These are phyloP conservation scores for Pecten maximus DNA, from an alignment of 2,888 invertebrate genomes.

Conservation along the genomic window DNA sequence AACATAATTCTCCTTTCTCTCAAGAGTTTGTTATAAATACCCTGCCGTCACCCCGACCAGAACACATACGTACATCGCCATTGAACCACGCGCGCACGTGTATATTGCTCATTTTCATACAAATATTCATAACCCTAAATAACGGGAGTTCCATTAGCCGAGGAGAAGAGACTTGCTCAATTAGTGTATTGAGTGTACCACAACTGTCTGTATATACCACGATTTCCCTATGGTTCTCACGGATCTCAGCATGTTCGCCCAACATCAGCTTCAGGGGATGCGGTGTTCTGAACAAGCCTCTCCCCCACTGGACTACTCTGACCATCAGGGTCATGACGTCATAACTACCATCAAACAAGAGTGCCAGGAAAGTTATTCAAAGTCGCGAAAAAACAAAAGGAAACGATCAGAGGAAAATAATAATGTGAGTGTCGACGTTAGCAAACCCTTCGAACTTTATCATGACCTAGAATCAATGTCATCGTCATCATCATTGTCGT, in stretches of 20 bases:
- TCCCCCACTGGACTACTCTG: not conserved
- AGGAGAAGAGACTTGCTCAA: constrained; percentile 26
- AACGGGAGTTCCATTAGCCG: constrained; percentile 14
- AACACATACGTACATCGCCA: not conserved
- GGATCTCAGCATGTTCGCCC: not conserved
- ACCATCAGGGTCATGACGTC: not conserved
- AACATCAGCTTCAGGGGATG: not conserved
- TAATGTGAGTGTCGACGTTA: not conserved
- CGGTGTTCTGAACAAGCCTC: not conserved
- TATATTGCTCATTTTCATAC: constrained; percentile 29
- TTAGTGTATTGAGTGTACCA: constrained; percentile 13
- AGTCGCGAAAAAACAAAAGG: constrained; percentile 1
- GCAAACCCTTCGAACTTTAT: not conserved
- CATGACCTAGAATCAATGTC: constrained; percentile 46
- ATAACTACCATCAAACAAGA: not conserved
- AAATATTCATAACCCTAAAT: constrained; percentile 30
- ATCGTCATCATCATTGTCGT: constrained; percentile 47
- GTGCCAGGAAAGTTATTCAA: constrained; percentile 9
- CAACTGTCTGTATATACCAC: not conserved
- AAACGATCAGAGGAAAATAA: not conserved
- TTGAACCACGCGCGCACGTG: constrained; percentile 29
- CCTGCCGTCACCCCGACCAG: constrained; percentile 2
- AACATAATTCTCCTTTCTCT: not conserved
- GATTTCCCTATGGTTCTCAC: not conserved
- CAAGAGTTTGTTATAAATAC: constrained; percentile 27